A percentile compares a stretch with the other conserved stretches of the same genome.
Evolutionary conservation across 2,113 vertebrate genomes (phyloP).

Genomic region (Tetrao urogallus): DNA sequence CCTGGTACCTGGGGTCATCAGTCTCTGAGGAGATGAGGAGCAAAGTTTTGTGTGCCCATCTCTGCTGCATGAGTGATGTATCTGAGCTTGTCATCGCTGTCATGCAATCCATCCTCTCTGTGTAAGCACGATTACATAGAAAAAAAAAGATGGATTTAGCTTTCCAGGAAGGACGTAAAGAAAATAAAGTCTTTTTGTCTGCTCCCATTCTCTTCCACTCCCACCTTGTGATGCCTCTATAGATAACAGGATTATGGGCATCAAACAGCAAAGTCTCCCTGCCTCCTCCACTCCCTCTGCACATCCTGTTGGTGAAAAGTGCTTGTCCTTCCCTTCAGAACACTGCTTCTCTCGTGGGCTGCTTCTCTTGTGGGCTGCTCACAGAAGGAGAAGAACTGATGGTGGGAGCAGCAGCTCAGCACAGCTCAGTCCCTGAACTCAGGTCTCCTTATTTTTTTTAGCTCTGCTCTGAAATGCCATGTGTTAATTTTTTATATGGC

Average conservation of each 20-base stretch:
- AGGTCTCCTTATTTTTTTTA: not conserved
- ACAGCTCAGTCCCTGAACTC: conserved; percentile 30
- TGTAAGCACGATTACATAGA: not conserved
- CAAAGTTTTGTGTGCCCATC: not conserved
- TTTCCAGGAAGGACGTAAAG: not conserved
- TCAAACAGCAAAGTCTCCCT: not conserved
- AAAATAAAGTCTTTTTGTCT: not conserved
- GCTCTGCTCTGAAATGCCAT: conserved; percentile 59
- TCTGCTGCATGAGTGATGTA: fast-evolving
- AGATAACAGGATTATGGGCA: conserved; percentile 20
- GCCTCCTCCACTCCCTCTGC: not conserved
- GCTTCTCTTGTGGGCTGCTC: not conserved
- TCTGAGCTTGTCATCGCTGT: not conserved
- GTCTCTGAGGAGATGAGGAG: not conserved
- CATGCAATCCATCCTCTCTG: not conserved
- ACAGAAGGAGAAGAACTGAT: not conserved
- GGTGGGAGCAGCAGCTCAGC: conserved; percentile 45
- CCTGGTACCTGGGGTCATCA: not conserved
- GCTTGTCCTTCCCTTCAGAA: not conserved
- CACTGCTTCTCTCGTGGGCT: not conserved
- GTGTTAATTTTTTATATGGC: conserved; percentile 61
- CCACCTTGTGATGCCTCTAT: not conserved
- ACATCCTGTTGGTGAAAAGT: not conserved
- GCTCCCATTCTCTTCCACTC: not conserved
- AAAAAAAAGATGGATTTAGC: not conserved